phyloP scores from a whole-genome alignment of 2,113 vertebrate species.

The Petroica traversi region DNA sequence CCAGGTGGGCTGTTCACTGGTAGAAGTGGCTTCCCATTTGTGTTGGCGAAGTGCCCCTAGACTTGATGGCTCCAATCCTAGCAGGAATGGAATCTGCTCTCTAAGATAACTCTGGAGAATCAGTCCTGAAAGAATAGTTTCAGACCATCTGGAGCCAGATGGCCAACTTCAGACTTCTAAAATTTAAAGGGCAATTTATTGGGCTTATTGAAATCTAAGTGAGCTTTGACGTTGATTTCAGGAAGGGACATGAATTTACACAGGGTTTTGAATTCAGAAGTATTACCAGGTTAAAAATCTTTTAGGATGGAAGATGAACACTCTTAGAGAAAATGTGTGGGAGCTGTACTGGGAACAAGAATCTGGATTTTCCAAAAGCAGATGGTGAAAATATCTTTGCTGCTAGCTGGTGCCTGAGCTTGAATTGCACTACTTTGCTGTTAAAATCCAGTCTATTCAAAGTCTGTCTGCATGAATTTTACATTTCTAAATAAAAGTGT shows the following conservation, averaged over 20 bases:
- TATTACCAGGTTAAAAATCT: conserved; percentile 36
- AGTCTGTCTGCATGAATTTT: conserved; percentile 44
- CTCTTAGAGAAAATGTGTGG: conserved; percentile 26
- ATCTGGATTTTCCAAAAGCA: conserved; percentile 56
- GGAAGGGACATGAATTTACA: background rate
- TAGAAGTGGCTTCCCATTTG: conserved; percentile 17
- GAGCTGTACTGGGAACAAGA: conserved; percentile 26
- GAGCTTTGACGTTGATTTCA: background rate
- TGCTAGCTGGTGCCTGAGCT: conserved; percentile 19
- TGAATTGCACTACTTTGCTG: conserved; percentile 34
- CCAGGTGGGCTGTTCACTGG: background rate
- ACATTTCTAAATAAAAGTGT: conserved; percentile 50
- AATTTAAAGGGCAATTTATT: conserved; percentile 44
- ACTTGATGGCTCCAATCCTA: conserved; percentile 50
- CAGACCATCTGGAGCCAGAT: conserved; percentile 65
- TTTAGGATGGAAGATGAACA: background rate
- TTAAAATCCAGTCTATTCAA: conserved; percentile 50
- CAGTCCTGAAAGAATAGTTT: conserved; percentile 46
- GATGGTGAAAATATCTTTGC: conserved; percentile 56
- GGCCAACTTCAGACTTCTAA: conserved; percentile 49
- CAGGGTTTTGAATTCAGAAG: background rate
- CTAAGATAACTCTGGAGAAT: conserved; percentile 32
- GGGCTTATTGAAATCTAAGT: background rate
- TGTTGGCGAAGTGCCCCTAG: conserved; percentile 21
- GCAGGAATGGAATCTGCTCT: conserved; percentile 40